A percentile compares a stretch with the other conserved stretches of the same genome.
Evolutionary conservation across 2,113 vertebrate genomes (phyloP).

Genomic region (Caretta caretta): DNA sequence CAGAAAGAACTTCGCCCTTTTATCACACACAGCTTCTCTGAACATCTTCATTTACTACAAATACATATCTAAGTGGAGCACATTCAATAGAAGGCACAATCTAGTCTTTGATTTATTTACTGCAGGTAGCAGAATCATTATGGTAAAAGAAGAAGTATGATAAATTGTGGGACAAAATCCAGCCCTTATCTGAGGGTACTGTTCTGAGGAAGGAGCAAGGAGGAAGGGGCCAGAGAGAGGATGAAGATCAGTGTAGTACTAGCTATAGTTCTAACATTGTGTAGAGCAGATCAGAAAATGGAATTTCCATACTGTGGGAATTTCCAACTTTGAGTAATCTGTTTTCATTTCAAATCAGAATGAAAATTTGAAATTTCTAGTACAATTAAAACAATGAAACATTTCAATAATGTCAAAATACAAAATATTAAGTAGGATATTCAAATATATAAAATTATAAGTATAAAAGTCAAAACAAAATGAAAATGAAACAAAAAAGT

Average conservation of each 20-base stretch:
- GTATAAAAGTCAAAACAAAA: not conserved
- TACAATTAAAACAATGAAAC: not conserved
- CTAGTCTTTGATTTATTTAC: not conserved
- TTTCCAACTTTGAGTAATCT: not conserved
- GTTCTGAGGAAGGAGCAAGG: not conserved
- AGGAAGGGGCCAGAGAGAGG: not conserved
- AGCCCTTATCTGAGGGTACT: not conserved
- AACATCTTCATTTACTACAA: slow-evolving; percentile 9
- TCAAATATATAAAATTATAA: not conserved
- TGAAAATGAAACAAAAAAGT: not conserved
- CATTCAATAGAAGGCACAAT: not conserved
- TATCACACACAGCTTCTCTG: not conserved
- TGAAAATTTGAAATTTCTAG: not conserved
- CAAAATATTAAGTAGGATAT: not conserved
- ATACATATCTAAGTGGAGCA: not conserved
- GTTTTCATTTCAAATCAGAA: not conserved
- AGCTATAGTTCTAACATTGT: not conserved
- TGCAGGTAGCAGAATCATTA: not conserved
- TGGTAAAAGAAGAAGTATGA: not conserved
- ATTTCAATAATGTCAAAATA: not conserved
- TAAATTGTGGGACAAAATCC: not conserved
- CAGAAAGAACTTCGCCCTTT: slow-evolving; percentile 15
- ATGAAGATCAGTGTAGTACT: not conserved
- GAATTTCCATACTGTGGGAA: not conserved
- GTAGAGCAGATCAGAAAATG: not conserved